A percentile compares a stretch with the other conserved stretches of the same genome.
Evolutionary conservation across 2,797 vertebrate genomes (phyloP).

Genomic region (Pangasius djambal): DNA sequence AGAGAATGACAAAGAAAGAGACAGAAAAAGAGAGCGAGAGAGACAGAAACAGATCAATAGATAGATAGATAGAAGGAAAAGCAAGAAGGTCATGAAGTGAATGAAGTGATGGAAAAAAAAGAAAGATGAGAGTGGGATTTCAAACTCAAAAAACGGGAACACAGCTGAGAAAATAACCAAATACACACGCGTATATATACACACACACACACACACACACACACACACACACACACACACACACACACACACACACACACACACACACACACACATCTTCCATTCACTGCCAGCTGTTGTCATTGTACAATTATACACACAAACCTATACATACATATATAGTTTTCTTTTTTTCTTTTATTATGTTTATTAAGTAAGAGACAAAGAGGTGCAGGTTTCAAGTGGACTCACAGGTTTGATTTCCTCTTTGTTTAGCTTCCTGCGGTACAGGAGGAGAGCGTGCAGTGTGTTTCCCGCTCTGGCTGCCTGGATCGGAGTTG

Average conservation of each 20-base stretch:
- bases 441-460: constrained; percentile 76
- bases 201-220: no score
- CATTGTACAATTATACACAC: neutral
- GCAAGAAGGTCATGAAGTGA: constrained; percentile 38
- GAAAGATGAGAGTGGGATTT: neutral
- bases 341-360: no score
- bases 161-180: neutral
- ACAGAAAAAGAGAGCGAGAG: no score
- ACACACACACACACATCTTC: neutral
- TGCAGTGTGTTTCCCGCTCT: constrained; percentile 80
- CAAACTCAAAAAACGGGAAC: neutral
- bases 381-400: neutral
- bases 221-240: neutral
- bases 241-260: neutral
- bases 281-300: neutral
- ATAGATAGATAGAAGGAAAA: constrained; percentile 21
- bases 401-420: constrained; percentile 77
- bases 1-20: constrained; percentile 12
- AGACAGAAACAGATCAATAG: neutral
- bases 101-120: constrained; percentile 26
- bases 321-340: no score
- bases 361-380: neutral
- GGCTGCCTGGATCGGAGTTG: constrained; percentile 85
- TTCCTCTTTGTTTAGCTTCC: constrained; percentile 80
- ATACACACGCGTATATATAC: neutral